Evolutionary conservation across 2,888 invertebrate genomes (phyloP), one percentile per base, ranked within the genome.

Genomic region (Stegana nigrithorax): DNA sequence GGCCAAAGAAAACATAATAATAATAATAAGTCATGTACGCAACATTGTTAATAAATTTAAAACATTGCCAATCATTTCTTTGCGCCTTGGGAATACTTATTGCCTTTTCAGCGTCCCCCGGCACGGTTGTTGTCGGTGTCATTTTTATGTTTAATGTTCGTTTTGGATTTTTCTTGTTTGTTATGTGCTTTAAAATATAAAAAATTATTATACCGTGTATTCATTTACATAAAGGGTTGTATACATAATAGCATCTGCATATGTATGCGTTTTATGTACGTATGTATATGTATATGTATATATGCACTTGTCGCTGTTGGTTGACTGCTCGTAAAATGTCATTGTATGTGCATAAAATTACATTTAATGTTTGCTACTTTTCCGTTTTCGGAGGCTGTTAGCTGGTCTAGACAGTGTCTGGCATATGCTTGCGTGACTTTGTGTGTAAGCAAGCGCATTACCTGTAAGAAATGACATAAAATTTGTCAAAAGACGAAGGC

Each of bases 181-280:
- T 45, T 10, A 17, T 23, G 23, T 45, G 51, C 17, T 51, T 51
- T n/a, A 27, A 39, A 39, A 39, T 12, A 55, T 55, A 36, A 26
- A 51, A 27, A 55, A 32, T 55, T 55, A 55, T 55, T 55, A 55
- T 32, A 55, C 19, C 36, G 17, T 66, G 67, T 75, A 68, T 74
- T 75, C 67, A 75, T 73, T 74, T 75, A 73, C 73, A 75, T 73
- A 73, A 73, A 73, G 72, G 75, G 75, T 70, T 68, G 64, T 14
- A 36, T 10, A 21, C 12, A 17, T 19, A 21, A 25, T 21, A 17
- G 23, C 1, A 25, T 6, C 12, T 51, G 7, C 17, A 17, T 51
- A 14, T 29, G 27, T 25, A 6, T 51, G 29, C 29, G 17, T 5
- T 17, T 39, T 39, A n/a, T n/a, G n/a, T n/a, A n/a, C n/a, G n/a